Conservation (phyloP, 2,113 vertebrate species). For the Podiceps cristatus region DNA sequence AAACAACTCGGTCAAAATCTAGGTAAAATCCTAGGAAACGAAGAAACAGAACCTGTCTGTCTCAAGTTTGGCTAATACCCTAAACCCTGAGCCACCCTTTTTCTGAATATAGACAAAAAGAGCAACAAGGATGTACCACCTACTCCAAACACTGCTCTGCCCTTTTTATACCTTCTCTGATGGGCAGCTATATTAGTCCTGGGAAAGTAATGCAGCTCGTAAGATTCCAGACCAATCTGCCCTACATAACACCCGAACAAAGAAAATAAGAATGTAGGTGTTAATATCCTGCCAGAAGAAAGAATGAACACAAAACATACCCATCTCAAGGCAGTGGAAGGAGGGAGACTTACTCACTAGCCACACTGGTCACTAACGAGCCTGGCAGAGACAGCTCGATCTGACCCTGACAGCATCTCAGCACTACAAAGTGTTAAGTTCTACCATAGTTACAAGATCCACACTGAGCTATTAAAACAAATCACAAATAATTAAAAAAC, state of each 20-base stretch:
- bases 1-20: neutral
- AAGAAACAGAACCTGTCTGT: neutral
- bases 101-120: neutral
- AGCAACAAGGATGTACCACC: neutral
- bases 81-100: neutral
- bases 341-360: neutral
- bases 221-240: neutral
- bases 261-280: neutral
- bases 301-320: neutral
- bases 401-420: neutral
- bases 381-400: neutral
- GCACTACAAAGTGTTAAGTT: rapidly evolving
- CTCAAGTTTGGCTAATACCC: neutral
- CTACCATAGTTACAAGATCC: neutral
- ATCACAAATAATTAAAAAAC: neutral
- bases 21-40: neutral
- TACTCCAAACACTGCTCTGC: neutral
- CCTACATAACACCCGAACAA: neutral
- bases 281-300: neutral
- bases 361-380: neutral
- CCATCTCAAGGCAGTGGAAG: neutral
- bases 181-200: neutral
- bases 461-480: neutral
- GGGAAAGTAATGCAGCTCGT: rapidly evolving
- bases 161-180: neutral